Evolutionary conservation across 2,113 vertebrate species (phyloP).

Genomic region (Dinomys branickii): DNA sequence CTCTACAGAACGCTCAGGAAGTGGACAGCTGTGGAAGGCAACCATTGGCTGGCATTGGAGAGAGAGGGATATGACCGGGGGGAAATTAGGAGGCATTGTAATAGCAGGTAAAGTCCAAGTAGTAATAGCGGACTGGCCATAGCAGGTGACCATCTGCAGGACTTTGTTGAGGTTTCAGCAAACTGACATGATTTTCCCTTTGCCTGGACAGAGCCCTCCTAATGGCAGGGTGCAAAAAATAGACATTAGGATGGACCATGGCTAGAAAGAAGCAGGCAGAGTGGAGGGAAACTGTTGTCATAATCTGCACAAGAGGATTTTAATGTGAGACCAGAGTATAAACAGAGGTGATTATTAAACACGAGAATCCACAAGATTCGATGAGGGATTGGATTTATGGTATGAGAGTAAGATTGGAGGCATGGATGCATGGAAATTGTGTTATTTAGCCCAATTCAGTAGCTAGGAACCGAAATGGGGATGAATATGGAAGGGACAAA

Average conservation of each 20-base stretch:
- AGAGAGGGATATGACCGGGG: no score
- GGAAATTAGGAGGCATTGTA: background rate
- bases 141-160: accelerated
- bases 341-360: no score
- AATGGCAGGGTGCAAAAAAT: background rate
- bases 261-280: background rate
- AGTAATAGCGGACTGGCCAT: background rate
- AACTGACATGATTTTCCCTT: background rate
- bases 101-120: background rate
- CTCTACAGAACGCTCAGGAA: background rate
- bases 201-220: background rate
- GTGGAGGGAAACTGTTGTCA: background rate
- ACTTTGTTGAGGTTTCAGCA: background rate
- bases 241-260: background rate
- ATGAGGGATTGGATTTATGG: background rate
- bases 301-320: background rate
- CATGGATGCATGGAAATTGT: background rate
- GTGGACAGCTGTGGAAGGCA: background rate
- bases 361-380: background rate
- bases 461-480: background rate
- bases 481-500: background rate
- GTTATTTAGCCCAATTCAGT: background rate
- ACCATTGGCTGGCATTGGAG: background rate
- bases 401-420: background rate
- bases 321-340: no score